phyloP scores from a whole-genome alignment of 2,113 vertebrate genomes.

The Myiozetetes cayanensis region DNA sequence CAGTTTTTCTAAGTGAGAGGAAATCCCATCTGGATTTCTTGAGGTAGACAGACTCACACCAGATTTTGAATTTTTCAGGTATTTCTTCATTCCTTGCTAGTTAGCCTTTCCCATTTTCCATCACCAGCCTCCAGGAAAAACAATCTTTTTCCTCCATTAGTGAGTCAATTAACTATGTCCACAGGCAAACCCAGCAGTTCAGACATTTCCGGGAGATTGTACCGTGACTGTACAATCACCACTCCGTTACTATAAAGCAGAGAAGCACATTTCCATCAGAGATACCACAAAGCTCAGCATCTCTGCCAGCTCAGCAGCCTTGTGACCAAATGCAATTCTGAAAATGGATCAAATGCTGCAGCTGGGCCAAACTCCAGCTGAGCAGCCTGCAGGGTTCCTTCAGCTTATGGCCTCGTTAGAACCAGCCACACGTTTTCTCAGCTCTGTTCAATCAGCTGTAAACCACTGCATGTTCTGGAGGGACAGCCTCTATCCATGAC shows the following conservation, averaged over 20 bases:
- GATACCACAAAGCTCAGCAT: neutral
- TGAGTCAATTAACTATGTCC: neutral
- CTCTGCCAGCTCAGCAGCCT: neutral
- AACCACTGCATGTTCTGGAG: neutral
- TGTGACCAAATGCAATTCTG: neutral
- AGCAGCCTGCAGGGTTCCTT: neutral
- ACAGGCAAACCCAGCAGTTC: neutral
- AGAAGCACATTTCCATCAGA: neutral
- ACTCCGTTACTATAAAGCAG: neutral
- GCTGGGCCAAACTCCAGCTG: neutral
- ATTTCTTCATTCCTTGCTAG: neutral
- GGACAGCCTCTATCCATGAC: neutral
- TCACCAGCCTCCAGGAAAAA: neutral
- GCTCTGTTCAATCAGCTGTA: neutral
- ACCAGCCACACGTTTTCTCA: neutral
- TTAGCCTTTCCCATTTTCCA: conserved; percentile 11
- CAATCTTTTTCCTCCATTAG: neutral
- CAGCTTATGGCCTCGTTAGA: neutral
- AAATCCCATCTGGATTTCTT: conserved; percentile 48
- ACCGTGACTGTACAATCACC: neutral
- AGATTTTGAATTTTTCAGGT: neutral
- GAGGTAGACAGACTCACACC: neutral
- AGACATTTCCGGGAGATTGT: neutral
- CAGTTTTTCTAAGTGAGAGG: neutral
- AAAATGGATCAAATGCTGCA: neutral